A percentile compares a stretch with the other conserved stretches of the same genome.
Evolutionary conservation across 2,888 invertebrate species (phyloP).

Genomic region (Anticlea derivata): DNA sequence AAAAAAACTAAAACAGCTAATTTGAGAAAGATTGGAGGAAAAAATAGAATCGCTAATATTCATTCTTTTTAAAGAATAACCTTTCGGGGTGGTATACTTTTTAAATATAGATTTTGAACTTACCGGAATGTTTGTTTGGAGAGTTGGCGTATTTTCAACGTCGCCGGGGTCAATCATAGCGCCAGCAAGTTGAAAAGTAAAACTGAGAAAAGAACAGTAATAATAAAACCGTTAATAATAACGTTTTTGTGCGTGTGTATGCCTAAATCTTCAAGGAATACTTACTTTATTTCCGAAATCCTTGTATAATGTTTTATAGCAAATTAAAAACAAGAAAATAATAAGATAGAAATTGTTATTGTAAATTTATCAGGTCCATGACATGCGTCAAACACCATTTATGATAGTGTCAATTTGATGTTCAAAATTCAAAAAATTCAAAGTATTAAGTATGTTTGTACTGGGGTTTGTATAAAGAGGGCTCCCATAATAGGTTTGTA

Average conservation of each 20-base stretch:
- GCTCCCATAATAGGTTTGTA: too few relatives aligned
- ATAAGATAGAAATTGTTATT: slow-evolving; percentile 65
- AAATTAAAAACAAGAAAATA: slow-evolving; percentile 54
- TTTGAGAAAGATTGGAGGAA: too few relatives aligned
- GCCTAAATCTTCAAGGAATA: slow-evolving; percentile 14
- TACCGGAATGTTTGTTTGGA: slow-evolving; percentile 48
- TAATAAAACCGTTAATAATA: not conserved
- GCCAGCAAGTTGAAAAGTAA: slow-evolving; percentile 47
- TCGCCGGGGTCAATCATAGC: slow-evolving; percentile 72
- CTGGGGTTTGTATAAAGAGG: too few relatives aligned
- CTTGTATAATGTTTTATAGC: slow-evolving; percentile 68
- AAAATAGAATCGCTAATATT: too few relatives aligned
- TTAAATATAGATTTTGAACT: slow-evolving; percentile 18
- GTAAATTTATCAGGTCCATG: slow-evolving; percentile 67
- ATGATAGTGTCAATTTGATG: slow-evolving; percentile 54
- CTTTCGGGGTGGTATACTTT: too few relatives aligned
- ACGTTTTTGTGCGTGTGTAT: not conserved
- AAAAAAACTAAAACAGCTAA: too few relatives aligned
- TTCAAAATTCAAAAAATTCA: slow-evolving; percentile 60
- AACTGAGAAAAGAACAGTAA: slow-evolving; percentile 34
- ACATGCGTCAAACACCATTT: slow-evolving; percentile 66
- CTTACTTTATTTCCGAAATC: slow-evolving; percentile 67
- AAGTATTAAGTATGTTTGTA: too few relatives aligned
- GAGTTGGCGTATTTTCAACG: slow-evolving; percentile 57
- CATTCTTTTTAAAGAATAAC: too few relatives aligned